Percentiles rank a stretch among this genome's conserved stretches.
These are phyloP conservation scores for Psittacula echo DNA, from an alignment of 2,797 vertebrate species.

Conservation along the genomic window DNA sequence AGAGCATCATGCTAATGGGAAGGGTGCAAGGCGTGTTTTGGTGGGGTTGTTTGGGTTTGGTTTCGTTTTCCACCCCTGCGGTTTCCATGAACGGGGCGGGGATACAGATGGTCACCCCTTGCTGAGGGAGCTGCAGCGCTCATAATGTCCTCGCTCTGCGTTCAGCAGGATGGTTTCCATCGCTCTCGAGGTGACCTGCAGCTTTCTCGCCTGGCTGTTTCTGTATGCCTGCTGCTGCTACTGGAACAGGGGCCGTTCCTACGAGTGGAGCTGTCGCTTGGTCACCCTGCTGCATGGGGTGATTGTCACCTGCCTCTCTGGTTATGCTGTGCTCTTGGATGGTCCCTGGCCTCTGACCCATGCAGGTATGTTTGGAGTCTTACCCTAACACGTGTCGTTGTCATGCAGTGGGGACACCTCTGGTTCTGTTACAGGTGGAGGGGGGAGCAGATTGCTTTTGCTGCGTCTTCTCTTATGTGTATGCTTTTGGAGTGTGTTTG, in stretches of 20 bases:
- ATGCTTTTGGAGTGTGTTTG: too few relatives aligned
- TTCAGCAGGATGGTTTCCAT: constrained; percentile 73
- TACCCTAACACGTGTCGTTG: background rate
- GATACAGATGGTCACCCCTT: accelerated
- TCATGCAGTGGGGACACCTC: background rate
- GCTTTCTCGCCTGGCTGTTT: constrained; percentile 83
- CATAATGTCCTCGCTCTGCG: accelerated
- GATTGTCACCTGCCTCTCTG: constrained; percentile 85
- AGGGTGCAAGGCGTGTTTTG: accelerated
- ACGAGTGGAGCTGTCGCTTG: constrained; percentile 94
- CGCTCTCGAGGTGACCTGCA: constrained; percentile 77
- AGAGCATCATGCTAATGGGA: accelerated
- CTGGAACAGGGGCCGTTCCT: constrained; percentile 78
- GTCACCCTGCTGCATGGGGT: constrained; percentile 91
- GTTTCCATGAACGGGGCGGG: accelerated
- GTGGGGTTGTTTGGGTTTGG: too few relatives aligned
- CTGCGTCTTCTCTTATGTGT: background rate
- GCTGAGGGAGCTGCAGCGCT: background rate
- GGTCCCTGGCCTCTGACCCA: constrained; percentile 94
- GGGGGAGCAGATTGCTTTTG: background rate
- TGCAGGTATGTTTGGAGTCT: constrained; percentile 82
- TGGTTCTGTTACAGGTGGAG: background rate
- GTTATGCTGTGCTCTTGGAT: constrained; percentile 88
- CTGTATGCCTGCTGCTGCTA: constrained; percentile 84
- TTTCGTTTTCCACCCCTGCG: accelerated